Conservation (phyloP, 2,113 vertebrate genomes). For the Syngnathus scovelli region DNA sequence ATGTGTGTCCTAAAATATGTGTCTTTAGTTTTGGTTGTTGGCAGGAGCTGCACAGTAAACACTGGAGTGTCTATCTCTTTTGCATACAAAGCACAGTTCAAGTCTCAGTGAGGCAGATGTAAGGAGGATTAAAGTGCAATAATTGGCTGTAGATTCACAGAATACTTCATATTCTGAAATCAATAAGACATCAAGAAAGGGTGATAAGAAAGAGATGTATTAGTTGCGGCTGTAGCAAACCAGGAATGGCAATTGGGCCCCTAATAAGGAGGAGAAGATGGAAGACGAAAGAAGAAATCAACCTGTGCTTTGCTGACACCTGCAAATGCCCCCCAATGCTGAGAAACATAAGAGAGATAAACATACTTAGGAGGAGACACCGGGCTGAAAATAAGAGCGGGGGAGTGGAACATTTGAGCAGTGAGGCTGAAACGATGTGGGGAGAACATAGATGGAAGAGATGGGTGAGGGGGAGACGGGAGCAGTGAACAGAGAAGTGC, state of each 20-base stretch:
- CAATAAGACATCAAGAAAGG: background rate
- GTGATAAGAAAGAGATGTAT: background rate
- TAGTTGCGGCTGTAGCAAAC: conserved; percentile 6
- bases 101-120: background rate
- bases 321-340: conserved; percentile 36
- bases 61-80: background rate
- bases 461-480: conserved; percentile 37
- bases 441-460: conserved; percentile 31
- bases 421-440: conserved; percentile 52
- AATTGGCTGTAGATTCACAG: background rate
- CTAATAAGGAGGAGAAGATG: background rate
- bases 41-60: background rate
- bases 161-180: background rate
- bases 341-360: conserved; percentile 13
- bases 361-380: conserved; percentile 25
- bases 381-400: conserved; percentile 14
- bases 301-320: conserved; percentile 39
- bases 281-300: conserved; percentile 12
- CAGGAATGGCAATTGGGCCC: background rate
- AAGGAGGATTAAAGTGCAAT: background rate
- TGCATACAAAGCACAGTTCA: background rate
- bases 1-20: background rate
- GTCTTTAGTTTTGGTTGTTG: background rate
- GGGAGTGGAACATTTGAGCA: conserved; percentile 35
- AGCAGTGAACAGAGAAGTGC: conserved; percentile 27